phyloP scores from a whole-genome alignment of 2,888 invertebrate species.

The Diploptera punctata region DNA sequence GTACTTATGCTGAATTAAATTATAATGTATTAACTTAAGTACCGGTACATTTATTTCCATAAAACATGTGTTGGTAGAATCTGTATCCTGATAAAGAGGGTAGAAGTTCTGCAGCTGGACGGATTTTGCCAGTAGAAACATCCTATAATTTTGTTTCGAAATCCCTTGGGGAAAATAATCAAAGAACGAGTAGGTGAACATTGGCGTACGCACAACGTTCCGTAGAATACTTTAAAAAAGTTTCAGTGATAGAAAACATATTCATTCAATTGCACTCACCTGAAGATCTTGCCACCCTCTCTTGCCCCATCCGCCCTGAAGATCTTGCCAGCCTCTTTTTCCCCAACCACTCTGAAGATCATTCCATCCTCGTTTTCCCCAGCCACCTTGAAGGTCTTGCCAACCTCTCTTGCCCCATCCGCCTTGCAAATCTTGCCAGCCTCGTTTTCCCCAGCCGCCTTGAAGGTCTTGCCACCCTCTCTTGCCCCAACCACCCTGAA shows the following conservation, averaged over 20 bases:
- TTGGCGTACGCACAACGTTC: too few relatives aligned
- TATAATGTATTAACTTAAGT: too few relatives aligned
- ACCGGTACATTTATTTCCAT: too few relatives aligned
- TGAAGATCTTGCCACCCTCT: constrained; percentile 63
- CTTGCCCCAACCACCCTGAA: constrained; percentile 59
- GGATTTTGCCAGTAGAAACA: too few relatives aligned
- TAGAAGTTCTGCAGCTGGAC: too few relatives aligned
- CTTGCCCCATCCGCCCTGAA: constrained; percentile 59
- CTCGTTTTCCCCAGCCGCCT: constrained; percentile 55
- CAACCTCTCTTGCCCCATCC: constrained; percentile 65
- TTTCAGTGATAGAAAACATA: neutral
- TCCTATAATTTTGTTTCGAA: too few relatives aligned
- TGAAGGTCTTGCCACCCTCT: constrained; percentile 62
- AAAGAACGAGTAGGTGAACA: too few relatives aligned
- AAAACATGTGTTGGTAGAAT: too few relatives aligned
- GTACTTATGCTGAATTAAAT: too few relatives aligned
- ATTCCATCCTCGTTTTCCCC: constrained; percentile 50
- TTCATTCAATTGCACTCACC: constrained; percentile 13
- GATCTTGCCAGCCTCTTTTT: constrained; percentile 66
- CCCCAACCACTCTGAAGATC: constrained; percentile 52
- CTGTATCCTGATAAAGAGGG: too few relatives aligned
- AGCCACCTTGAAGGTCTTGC: constrained; percentile 61
- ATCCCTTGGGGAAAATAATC: too few relatives aligned
- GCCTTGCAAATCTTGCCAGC: constrained; percentile 53
- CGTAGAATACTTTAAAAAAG: too few relatives aligned